Base-by-base conservation (phyloP, 1,140 invertebrate genomes). In the Riptortus pedestris region DNA sequence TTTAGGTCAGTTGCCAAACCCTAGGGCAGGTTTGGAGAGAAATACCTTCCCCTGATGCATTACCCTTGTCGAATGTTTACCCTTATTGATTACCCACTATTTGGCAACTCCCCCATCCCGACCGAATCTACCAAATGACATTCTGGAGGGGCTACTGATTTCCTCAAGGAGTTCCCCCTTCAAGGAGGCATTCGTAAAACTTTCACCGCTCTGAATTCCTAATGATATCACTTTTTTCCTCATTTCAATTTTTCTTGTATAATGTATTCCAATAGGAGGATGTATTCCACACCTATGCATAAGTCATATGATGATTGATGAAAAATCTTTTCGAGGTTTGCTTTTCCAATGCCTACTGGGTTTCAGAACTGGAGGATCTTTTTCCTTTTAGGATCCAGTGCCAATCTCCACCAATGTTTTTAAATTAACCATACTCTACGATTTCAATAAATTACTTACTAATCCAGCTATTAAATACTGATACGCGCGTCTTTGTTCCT, bases 101-200 rank as follows among this genome's bases (percentile, higher is more conserved):
- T 14, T 18, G 14, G 16, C 43, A 14, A 14, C 1, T 11, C 43
- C 43, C 18, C 43, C 2, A 45, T 3, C 43, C 43, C 18, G 2
- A 9, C 43, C 43, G 2, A 2, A 45, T 45, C 43, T 18, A n/a
- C 43, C 43, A 12, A 45, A 45, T 45, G 45, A 11, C 7, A 22
- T 20, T 47, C 45, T n/a, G n/a, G n/a, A n/a, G n/a, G n/a, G n/a
- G n/a, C n/a, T n/a, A n/a, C 45, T 47, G 45, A 47, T 47, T 47
- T 47, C 45, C 45, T 47, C 45, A 47, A 47, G 45, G 45, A 47
- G n/a, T 22, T 47, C 45, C n/a, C n/a, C n/a, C n/a, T n/a, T n/a
- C n/a, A n/a, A n/a, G n/a, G n/a, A 47, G 20, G 12, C 9, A 47
- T 1, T 20, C 9, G 9, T 47, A 47, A 47, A 47, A 47, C 45